These are phyloP conservation scores for Numida meleagris DNA, from an alignment of 2,113 vertebrate genomes.

Conservation along the genomic window DNA sequence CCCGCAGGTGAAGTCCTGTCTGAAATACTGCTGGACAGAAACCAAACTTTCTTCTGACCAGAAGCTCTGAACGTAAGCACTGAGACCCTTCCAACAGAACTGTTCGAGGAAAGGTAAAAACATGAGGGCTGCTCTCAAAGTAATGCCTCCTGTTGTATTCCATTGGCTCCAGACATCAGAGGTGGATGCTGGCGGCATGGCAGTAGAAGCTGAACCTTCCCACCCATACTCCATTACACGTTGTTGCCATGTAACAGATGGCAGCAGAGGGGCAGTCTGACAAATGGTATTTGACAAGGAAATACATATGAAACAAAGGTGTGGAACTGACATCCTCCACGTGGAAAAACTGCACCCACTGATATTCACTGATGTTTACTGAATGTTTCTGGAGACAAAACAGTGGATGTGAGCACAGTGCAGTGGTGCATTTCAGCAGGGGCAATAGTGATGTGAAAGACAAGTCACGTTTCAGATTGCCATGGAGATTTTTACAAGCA, in stretches of 20 bases:
- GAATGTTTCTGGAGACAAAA: background rate
- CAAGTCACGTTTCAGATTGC: too few species aligned
- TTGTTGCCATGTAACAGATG: background rate
- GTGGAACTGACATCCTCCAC: too few species aligned
- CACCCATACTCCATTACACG: background rate
- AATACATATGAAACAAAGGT: background rate
- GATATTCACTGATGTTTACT: background rate
- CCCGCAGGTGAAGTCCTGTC: constrained; percentile 3
- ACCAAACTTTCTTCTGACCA: background rate
- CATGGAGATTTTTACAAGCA: too few species aligned
- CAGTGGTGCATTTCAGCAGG: background rate
- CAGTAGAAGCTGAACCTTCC: background rate
- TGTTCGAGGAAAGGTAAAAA: background rate
- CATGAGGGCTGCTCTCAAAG: background rate
- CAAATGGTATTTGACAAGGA: background rate
- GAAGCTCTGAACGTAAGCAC: background rate
- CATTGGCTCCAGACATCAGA: background rate
- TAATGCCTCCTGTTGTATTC: background rate
- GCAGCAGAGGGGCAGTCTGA: background rate
- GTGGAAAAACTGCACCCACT: background rate
- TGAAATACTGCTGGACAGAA: background rate
- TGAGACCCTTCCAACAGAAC: background rate
- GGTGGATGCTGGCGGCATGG: background rate
- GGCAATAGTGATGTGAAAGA: too few species aligned
- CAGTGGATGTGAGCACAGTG: background rate